Evolutionary conservation across 2,797 vertebrate species (phyloP).

Genomic region (Mormyrops attenuatus): DNA sequence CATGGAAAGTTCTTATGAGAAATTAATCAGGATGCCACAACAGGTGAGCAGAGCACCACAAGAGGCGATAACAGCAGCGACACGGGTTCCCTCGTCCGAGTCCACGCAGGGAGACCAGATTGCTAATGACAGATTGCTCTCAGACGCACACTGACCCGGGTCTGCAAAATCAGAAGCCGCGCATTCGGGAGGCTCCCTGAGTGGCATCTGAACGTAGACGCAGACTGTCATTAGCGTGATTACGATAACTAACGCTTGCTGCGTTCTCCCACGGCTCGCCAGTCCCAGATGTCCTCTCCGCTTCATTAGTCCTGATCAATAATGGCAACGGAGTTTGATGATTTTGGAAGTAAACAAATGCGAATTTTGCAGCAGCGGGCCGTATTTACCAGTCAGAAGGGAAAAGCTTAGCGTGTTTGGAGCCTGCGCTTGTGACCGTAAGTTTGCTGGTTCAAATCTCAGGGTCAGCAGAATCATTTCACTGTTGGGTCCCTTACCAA

Average conservation of each 20-base stretch:
- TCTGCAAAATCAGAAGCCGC: neutral
- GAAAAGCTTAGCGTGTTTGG: neutral
- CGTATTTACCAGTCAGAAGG: neutral
- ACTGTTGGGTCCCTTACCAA: neutral
- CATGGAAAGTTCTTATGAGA: constrained; percentile 14
- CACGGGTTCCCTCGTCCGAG: neutral
- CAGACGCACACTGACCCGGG: neutral
- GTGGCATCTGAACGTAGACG: neutral
- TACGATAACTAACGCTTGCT: neutral
- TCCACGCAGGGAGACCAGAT: neutral
- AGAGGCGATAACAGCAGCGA: neutral
- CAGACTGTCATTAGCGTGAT: neutral
- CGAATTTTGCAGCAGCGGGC: neutral
- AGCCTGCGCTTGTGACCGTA: neutral
- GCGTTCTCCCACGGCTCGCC: neutral
- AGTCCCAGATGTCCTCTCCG: neutral
- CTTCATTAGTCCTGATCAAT: neutral
- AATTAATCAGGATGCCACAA: constrained; percentile 32
- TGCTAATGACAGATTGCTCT: constrained; percentile 6
- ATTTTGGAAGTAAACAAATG: neutral
- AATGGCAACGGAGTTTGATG: neutral
- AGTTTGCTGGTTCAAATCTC: neutral
- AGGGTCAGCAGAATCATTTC: neutral
- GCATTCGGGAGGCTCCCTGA: neutral
- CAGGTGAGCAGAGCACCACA: neutral